These are phyloP conservation scores for Drosophila anomalata DNA, from an alignment of 2,888 invertebrate genomes.

Conservation along the genomic window DNA sequence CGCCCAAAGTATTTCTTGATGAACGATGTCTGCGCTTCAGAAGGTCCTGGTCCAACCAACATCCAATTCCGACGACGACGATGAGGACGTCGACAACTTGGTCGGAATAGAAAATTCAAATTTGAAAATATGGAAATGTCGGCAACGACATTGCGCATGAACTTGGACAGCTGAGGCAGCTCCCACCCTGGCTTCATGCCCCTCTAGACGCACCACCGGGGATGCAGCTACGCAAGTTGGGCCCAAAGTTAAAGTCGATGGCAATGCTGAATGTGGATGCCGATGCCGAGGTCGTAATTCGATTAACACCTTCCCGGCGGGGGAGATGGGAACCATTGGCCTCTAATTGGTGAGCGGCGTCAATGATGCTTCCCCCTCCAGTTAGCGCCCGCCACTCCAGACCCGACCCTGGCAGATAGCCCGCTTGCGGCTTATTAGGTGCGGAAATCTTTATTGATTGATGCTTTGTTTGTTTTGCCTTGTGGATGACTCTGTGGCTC, in stretches of 20 bases:
- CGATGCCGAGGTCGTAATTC: slow-evolving; percentile 59
- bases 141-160: slow-evolving; percentile 41
- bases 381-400: not conserved
- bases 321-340: slow-evolving; percentile 61
- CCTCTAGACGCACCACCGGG: slow-evolving; percentile 34
- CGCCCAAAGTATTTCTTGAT: slow-evolving; percentile 61
- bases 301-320: slow-evolving; percentile 67
- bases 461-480: slow-evolving; percentile 75
- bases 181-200: not conserved
- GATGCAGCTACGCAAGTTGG: slow-evolving; percentile 38
- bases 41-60: slow-evolving; percentile 20
- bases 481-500: slow-evolving; percentile 41
- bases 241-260: slow-evolving; percentile 16
- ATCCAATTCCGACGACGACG: slow-evolving; percentile 11
- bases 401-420: not conserved
- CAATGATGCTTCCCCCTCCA: slow-evolving; percentile 54
- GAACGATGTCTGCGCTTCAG: slow-evolving; percentile 54
- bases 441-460: slow-evolving; percentile 81
- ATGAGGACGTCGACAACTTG: slow-evolving; percentile 33
- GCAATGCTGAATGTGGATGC: slow-evolving; percentile 23
- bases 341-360: slow-evolving; percentile 74
- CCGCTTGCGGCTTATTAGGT: slow-evolving; percentile 74
- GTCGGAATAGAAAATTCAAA: slow-evolving; percentile 72
- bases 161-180: slow-evolving; percentile 47
- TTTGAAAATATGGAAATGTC: slow-evolving; percentile 75